These are phyloP conservation scores for Cygnus buccinator DNA, from an alignment of 2,113 vertebrate genomes.

Conservation along the genomic window DNA sequence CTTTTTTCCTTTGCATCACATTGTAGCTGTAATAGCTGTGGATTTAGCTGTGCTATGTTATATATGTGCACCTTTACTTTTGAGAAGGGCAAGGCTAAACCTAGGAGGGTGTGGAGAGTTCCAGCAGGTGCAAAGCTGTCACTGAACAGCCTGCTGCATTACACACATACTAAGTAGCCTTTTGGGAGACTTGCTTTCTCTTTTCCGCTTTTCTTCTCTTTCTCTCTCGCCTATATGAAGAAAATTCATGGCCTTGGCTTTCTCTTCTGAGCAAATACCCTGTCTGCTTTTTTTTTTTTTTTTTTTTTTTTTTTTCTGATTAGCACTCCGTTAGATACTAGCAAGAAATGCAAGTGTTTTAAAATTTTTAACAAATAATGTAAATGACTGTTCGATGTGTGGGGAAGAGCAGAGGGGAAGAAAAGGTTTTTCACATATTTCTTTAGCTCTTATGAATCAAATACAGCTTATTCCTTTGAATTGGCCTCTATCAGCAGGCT, in stretches of 20 bases:
- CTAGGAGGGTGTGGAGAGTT: neutral
- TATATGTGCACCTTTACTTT: neutral
- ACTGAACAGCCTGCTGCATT: neutral
- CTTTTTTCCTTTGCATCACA: neutral
- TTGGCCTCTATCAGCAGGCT: neutral
- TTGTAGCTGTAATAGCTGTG: neutral
- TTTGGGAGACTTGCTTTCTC: neutral
- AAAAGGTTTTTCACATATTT: neutral
- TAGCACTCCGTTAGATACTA: neutral
- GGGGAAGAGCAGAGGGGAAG: neutral
- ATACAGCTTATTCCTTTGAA: neutral
- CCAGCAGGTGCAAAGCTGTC: accelerated
- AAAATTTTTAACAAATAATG: neutral
- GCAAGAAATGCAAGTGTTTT: neutral
- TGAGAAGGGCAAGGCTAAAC: neutral
- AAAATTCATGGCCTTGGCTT: neutral
- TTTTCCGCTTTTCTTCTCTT: neutral
- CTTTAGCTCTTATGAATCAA: neutral
- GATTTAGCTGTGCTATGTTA: neutral
- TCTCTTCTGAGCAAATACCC: neutral
- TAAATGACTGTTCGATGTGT: neutral
- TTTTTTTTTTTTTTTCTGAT: neutral
- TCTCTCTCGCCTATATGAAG: neutral
- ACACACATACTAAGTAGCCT: neutral
- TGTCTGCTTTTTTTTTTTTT: neutral